A percentile compares a stretch with the other conserved stretches of the same genome.
Conservation (phyloP, 2,797 vertebrate genomes). For the Crax fasciolata region DNA sequence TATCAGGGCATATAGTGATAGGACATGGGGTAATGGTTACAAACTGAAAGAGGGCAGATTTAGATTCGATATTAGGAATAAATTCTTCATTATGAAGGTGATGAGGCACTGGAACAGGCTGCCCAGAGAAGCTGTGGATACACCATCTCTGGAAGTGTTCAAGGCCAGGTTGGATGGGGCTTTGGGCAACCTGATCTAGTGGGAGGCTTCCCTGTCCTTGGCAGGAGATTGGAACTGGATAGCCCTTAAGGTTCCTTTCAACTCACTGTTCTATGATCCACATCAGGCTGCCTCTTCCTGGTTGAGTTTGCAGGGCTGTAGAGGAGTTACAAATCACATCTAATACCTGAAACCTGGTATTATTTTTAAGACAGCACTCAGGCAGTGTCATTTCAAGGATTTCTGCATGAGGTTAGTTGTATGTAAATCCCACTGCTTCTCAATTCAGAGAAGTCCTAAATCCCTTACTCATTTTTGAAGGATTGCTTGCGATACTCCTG, state of each 20-base stretch:
- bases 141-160: neutral
- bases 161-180: neutral
- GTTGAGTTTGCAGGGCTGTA: neutral
- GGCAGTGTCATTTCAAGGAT: neutral
- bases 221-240: neutral
- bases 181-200: neutral
- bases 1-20: neutral
- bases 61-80: neutral
- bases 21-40: neutral
- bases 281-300: neutral
- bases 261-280: neutral
- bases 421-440: neutral
- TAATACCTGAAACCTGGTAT: neutral
- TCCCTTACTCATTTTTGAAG: neutral
- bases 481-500: neutral
- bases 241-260: neutral
- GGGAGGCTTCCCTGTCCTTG: neutral
- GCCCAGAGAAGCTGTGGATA: neutral
- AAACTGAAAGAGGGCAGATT: neutral
- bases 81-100: neutral
- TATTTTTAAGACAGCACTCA: neutral
- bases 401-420: neutral
- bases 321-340: neutral
- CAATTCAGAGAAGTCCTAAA: neutral
- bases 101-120: neutral